phyloP scores from a whole-genome alignment of 1,140 invertebrate genomes.

The Listronotus bonariensis region DNA sequence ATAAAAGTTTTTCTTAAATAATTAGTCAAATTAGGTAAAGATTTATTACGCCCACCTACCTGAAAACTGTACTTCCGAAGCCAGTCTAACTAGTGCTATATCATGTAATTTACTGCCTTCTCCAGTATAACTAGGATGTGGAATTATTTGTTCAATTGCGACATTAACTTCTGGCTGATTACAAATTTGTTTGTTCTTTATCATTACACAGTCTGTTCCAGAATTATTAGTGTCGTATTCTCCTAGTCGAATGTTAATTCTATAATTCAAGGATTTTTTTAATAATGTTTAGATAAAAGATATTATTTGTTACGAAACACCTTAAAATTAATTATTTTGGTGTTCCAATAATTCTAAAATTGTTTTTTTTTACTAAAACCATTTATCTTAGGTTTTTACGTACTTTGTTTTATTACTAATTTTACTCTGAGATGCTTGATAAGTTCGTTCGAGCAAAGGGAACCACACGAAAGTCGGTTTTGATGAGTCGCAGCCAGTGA shows the following conservation, averaged over 20 bases:
- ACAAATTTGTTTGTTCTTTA: constrained; percentile 43
- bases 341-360: too few species aligned
- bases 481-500: too few species aligned
- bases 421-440: too few species aligned
- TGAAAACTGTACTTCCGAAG: constrained; percentile 37
- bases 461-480: too few species aligned
- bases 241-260: constrained; percentile 64
- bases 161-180: constrained; percentile 47
- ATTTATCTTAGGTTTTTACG: too few species aligned
- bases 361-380: too few species aligned
- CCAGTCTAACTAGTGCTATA: constrained; percentile 50
- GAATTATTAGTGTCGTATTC: constrained; percentile 61
- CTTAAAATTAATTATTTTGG: too few species aligned
- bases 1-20: too few species aligned
- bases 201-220: constrained; percentile 62
- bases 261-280: constrained; percentile 44
- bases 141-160: constrained; percentile 43
- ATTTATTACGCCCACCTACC: constrained; percentile 36
- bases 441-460: too few species aligned
- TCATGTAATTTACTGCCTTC: constrained; percentile 44
- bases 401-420: too few species aligned
- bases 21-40: too few species aligned
- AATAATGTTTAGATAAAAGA: background rate
- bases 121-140: constrained; percentile 45
- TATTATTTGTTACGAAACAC: too few species aligned